Evolutionary conservation across 2,888 invertebrate genomes (phyloP).

Genomic region (Sinelater perroti): DNA sequence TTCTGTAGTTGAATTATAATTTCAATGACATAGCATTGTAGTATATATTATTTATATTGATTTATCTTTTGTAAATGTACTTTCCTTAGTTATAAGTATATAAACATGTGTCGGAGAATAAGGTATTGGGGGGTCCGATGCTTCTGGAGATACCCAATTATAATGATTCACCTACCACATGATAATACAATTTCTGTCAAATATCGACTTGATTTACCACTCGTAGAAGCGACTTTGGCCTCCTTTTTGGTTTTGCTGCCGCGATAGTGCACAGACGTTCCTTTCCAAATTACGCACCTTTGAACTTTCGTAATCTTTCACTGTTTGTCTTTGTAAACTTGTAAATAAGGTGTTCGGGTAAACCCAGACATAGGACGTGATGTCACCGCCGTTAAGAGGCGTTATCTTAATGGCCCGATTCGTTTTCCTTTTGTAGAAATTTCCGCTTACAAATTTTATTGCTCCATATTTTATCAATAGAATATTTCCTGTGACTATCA

Average conservation of each 20-base stretch:
- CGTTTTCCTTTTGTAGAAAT: not conserved
- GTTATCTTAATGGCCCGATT: too few relatives aligned
- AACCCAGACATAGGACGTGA: too few relatives aligned
- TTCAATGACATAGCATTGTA: too few relatives aligned
- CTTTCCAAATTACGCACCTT: too few relatives aligned
- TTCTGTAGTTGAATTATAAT: too few relatives aligned
- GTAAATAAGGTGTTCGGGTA: too few relatives aligned
- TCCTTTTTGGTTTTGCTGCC: too few relatives aligned
- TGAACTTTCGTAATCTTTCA: not conserved
- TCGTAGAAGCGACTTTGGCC: slow-evolving; percentile 43
- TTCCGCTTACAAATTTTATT: too few relatives aligned
- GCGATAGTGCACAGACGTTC: too few relatives aligned
- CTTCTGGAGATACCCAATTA: slow-evolving; percentile 40
- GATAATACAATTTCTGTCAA: slow-evolving; percentile 35
- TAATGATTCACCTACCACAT: slow-evolving; percentile 35
- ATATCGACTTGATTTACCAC: slow-evolving; percentile 39
- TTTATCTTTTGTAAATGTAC: slow-evolving; percentile 1
- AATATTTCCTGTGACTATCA: too few relatives aligned
- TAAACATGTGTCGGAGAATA: not conserved
- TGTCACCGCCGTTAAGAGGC: too few relatives aligned
- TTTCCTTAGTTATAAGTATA: not conserved
- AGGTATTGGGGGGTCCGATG: slow-evolving; percentile 36
- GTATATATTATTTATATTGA: slow-evolving; percentile 3
- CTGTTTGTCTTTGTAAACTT: not conserved
- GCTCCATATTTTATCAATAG: too few relatives aligned